Percentiles rank a stretch among this genome's conserved stretches.
Evolutionary conservation across 2,113 vertebrate genomes (phyloP).

Genomic region (Sylvilagus bachmani): DNA sequence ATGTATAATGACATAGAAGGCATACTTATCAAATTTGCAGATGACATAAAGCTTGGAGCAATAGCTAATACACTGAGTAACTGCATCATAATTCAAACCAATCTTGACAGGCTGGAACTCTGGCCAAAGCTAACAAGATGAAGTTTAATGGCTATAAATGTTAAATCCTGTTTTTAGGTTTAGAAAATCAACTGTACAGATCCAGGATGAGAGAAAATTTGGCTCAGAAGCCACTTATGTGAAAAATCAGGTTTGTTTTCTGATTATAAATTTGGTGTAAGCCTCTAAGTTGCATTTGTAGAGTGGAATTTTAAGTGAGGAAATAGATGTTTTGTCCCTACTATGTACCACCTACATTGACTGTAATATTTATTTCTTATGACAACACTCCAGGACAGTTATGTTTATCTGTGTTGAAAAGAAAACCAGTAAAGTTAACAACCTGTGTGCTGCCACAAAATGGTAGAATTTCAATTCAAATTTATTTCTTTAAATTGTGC

Average conservation of each 20-base stretch:
- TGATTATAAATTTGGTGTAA: neutral
- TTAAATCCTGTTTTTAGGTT: slow-evolving; percentile 71
- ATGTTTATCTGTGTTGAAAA: neutral
- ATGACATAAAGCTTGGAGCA: slow-evolving; percentile 79
- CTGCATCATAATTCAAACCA: slow-evolving; percentile 79
- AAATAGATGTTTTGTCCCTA: slow-evolving; percentile 40
- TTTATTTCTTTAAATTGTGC: neutral
- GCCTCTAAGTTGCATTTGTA: slow-evolving; percentile 2
- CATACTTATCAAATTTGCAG: slow-evolving; percentile 80
- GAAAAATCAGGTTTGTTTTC: slow-evolving; percentile 11
- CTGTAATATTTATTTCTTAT: slow-evolving; percentile 40
- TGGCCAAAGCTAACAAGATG: slow-evolving; percentile 79
- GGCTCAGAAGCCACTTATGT: slow-evolving; percentile 23
- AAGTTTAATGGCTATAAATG: slow-evolving; percentile 81
- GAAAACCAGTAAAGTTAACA: neutral
- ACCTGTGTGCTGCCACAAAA: neutral
- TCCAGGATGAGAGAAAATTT: slow-evolving; percentile 58
- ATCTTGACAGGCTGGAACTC: slow-evolving; percentile 77
- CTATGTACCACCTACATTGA: neutral
- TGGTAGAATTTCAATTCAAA: neutral
- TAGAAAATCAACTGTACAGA: slow-evolving; percentile 60
- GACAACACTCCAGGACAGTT: neutral
- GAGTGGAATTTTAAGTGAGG: neutral
- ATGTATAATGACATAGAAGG: slow-evolving; percentile 80
- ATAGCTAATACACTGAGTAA: slow-evolving; percentile 73